A percentile compares a stretch with the other conserved stretches of the same genome.
phyloP scores from a whole-genome alignment of 1,140 invertebrate species.

The Cheumatopsyche charites region DNA sequence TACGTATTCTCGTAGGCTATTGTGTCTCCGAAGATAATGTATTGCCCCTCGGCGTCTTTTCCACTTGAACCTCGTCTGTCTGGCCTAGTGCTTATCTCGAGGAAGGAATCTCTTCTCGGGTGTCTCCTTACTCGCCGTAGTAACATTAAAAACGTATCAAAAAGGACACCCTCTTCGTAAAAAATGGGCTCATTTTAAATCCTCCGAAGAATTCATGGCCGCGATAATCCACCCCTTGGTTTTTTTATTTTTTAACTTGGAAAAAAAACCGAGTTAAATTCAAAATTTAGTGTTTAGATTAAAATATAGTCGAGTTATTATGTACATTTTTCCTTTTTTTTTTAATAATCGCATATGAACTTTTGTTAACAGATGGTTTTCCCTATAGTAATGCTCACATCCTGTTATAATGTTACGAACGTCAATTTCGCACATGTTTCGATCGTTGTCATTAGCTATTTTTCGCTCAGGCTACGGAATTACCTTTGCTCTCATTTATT shows the following conservation, averaged over 20 bases:
- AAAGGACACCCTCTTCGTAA: constrained; percentile 14
- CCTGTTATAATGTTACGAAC: background rate
- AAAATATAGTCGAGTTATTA: background rate
- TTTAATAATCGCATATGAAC: constrained; percentile 17
- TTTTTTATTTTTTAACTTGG: too few relatives aligned
- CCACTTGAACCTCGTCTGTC: constrained; percentile 15
- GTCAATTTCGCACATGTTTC: constrained; percentile 18
- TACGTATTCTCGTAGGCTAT: too few relatives aligned
- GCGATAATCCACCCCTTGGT: background rate
- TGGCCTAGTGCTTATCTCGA: constrained; percentile 6
- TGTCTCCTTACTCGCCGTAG: constrained; percentile 13
- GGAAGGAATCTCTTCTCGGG: background rate
- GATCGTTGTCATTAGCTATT: constrained; percentile 5
- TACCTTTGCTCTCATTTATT: too few relatives aligned
- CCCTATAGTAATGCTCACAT: constrained; percentile 11
- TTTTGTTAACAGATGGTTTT: constrained; percentile 18
- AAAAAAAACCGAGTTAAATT: too few relatives aligned
- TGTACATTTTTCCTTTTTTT: background rate
- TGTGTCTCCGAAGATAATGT: constrained; percentile 4
- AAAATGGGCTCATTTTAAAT: constrained; percentile 7
- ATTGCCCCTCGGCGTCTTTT: background rate
- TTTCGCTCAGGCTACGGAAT: background rate
- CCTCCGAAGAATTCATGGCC: background rate
- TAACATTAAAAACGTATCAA: constrained; percentile 20
- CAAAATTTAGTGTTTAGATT: too few relatives aligned